Conservation (phyloP, 2,888 invertebrate species). For the Chloroclystis v-ata region DNA sequence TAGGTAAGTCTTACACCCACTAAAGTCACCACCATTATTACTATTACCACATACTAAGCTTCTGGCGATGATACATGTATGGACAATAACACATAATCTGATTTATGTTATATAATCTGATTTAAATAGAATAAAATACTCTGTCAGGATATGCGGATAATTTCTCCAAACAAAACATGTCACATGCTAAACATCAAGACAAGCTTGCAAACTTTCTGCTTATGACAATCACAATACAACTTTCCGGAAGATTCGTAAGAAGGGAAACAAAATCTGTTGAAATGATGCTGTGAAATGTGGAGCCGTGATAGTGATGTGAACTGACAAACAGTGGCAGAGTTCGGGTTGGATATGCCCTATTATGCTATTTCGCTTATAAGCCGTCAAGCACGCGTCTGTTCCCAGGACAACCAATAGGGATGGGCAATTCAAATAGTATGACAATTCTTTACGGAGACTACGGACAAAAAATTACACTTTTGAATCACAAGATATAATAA, state of each 20-base stretch:
- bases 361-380: slow-evolving; percentile 34
- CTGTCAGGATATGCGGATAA: no score
- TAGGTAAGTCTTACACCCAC: no score
- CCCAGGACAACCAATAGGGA: slow-evolving; percentile 13
- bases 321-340: slow-evolving; percentile 9
- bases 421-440: neutral
- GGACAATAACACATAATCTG: no score
- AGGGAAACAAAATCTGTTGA: neutral
- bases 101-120: no score
- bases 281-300: slow-evolving; percentile 1
- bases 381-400: slow-evolving; percentile 33
- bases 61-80: no score
- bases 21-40: no score
- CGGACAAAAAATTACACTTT: no score
- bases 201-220: neutral
- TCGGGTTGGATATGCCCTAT: slow-evolving; percentile 22
- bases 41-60: no score
- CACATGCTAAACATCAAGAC: neutral
- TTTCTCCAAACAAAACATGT: no score
- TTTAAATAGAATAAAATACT: no score
- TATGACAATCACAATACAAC: neutral
- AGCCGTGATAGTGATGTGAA: slow-evolving; percentile 5
- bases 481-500: no score
- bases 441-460: no score
- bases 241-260: neutral